A percentile compares a stretch with the other conserved stretches of the same genome.
Conservation (phyloP, 2,888 invertebrate genomes). For the Pristionchus japonicus region DNA sequence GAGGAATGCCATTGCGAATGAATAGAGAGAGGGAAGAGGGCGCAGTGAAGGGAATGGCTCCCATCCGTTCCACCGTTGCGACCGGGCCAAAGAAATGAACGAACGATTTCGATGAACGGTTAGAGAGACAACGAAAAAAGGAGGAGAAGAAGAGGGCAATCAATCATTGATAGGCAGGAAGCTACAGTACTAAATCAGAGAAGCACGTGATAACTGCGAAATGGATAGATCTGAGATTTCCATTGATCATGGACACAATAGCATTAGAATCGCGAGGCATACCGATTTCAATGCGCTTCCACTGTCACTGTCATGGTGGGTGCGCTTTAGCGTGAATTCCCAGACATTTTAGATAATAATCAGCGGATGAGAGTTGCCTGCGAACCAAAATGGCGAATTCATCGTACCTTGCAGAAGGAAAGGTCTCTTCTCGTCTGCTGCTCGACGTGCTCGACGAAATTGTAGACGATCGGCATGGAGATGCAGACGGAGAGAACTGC, state of each 20-base stretch:
- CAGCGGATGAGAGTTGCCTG: neutral
- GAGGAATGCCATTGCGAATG: conserved; percentile 24
- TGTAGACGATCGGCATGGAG: conserved; percentile 75
- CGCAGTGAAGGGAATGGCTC: neutral
- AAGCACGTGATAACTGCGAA: neutral
- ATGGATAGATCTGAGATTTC: too few species aligned
- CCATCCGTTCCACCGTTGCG: conserved; percentile 32
- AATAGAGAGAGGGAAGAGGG: neutral
- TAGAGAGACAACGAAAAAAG: neutral
- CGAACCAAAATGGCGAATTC: neutral
- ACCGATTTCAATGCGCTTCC: too few species aligned
- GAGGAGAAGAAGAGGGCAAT: neutral
- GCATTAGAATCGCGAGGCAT: too few species aligned
- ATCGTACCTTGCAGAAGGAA: conserved; percentile 72
- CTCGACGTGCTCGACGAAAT: conserved; percentile 74
- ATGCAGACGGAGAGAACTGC: conserved; percentile 67
- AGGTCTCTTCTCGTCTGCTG: conserved; percentile 73
- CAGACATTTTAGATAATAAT: neutral
- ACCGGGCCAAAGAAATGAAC: conserved; percentile 27
- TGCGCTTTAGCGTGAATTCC: neutral
- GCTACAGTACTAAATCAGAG: neutral
- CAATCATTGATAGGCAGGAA: neutral
- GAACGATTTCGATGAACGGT: conserved; percentile 21
- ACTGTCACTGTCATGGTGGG: neutral
- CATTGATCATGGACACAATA: too few species aligned